Conservation (phyloP, 2,113 vertebrate species). For the Odocoileus hemionus region DNA sequence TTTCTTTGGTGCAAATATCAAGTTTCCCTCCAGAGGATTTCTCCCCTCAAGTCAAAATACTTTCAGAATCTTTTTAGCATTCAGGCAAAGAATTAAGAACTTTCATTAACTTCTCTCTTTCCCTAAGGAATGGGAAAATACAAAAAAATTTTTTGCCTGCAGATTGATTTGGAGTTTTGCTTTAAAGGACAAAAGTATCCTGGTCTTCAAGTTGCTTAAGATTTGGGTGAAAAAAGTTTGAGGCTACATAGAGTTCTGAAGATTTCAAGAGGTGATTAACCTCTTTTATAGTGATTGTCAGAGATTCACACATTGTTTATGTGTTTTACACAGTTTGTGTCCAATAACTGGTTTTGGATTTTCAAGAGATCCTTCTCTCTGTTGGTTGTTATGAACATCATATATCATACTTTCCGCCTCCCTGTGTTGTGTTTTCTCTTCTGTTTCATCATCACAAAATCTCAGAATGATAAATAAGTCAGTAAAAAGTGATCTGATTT, state of each 20-base stretch:
- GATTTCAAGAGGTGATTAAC: neutral
- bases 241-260: neutral
- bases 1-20: conserved; percentile 41
- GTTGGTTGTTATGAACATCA: neutral
- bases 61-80: conserved; percentile 38
- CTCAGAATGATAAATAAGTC: neutral
- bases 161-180: conserved; percentile 36
- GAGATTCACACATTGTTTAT: neutral
- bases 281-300: neutral
- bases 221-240: conserved; percentile 36
- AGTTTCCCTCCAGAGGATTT: conserved; percentile 39
- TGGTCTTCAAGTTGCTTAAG: conserved; percentile 5
- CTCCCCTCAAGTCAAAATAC: conserved; percentile 30
- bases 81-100: conserved; percentile 47
- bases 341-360: neutral
- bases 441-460: conserved; percentile 3
- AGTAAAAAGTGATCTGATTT: conserved; percentile 11
- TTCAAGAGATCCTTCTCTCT: neutral
- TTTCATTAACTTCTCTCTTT: conserved; percentile 59
- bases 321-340: neutral
- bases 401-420: neutral
- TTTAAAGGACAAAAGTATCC: conserved; percentile 9
- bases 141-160: neutral
- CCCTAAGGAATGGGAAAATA: conserved; percentile 6
- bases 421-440: neutral